Conservation (phyloP, 2,888 invertebrate genomes). For the Idaea dimidiata region DNA sequence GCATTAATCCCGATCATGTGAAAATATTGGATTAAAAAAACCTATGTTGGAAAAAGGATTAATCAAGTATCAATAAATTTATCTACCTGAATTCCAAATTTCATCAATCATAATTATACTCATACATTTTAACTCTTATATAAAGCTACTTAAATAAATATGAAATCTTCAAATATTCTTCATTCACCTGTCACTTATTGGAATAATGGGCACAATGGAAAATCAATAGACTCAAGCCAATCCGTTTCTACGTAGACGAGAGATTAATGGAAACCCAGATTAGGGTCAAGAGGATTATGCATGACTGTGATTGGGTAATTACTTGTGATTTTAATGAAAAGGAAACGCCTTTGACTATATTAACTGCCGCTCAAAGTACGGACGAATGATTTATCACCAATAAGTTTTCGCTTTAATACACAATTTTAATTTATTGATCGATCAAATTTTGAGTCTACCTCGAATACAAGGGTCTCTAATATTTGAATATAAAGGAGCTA, state of each 20-base stretch:
- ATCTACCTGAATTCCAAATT: too few species aligned
- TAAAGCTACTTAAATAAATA: not conserved
- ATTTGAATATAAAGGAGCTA: too few species aligned
- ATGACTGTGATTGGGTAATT: conserved; percentile 1
- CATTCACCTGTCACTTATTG: not conserved
- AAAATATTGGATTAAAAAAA: too few species aligned
- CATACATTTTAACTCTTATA: too few species aligned
- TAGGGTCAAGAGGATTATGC: not conserved
- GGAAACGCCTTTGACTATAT: not conserved
- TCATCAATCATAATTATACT: too few species aligned
- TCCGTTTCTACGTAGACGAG: not conserved
- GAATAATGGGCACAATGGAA: not conserved
- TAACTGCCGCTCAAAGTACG: not conserved
- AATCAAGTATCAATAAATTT: too few species aligned
- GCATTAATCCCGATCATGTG: too few species aligned
- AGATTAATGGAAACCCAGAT: not conserved
- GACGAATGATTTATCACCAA: not conserved
- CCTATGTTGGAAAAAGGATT: too few species aligned
- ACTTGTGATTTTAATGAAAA: not conserved
- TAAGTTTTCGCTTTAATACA: too few species aligned
- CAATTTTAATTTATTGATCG: conserved; percentile 19
- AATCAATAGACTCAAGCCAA: not conserved
- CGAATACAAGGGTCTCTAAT: too few species aligned
- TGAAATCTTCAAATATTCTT: not conserved
- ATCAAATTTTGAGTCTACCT: too few species aligned